Base-by-base conservation (phyloP, 2,797 vertebrate species). In the Tamandua tetradactyla region DNA sequence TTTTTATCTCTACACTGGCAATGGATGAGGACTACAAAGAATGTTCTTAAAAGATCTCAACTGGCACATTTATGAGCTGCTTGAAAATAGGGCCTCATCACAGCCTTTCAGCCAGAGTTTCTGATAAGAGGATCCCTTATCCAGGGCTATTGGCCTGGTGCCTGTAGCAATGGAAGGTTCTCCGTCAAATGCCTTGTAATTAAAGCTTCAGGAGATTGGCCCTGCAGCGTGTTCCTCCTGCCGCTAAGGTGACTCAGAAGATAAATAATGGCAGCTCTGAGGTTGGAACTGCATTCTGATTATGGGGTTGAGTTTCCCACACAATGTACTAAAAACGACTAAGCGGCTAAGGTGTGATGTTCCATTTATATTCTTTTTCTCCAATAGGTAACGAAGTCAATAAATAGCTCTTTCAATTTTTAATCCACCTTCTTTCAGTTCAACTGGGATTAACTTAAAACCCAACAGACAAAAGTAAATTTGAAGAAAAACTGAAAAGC, bases 391-490 rank as follows among this genome's bases (percentile, higher is more conserved):
- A 92, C 84, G 61, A 94, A 94, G 79, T 64, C 75, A 94, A 94
- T 47, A 92, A 94, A 91, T 35, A 75, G 35, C 76, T 66, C 94
- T 93, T 97, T 79, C 82, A 57, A 72, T 87, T 72, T 83, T 69
- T 83, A 94, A 93, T 83, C 64, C 59, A 72, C 23, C 2, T 88
- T 83, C 86, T 88, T 94, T 85, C n/a, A 93, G 82, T 72, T 96
- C 90, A 94, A 14, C 95, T 57, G 12, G 7, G 69, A 94, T 93
- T 96, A 96, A 90, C 40, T 78, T 66, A 80, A 95, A 95, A 76
- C 49, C 69, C 27, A 52, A 83, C 12, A 44, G 79, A 62, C 80
- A 71, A 94, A 96, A 94, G 89, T 49, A 87, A 86, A 92, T 74
- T 27, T 82, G 59, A 96, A 92, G 83, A 80, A 83, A 92, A 95